These are phyloP conservation scores for Crocodylus rhombifer DNA, from an alignment of 2,797 vertebrate species.

Conservation along the genomic window DNA sequence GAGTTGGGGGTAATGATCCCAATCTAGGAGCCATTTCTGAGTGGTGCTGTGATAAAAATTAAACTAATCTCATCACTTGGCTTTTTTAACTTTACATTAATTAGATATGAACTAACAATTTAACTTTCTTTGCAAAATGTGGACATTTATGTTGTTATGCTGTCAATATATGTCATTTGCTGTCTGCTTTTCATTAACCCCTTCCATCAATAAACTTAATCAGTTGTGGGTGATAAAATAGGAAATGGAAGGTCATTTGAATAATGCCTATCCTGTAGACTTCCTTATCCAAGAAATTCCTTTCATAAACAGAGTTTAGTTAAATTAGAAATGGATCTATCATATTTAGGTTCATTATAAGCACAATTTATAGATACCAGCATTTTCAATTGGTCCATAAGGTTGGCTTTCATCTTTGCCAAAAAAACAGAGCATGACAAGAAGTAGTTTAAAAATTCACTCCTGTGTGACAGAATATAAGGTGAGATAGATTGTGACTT, in stretches of 20 bases:
- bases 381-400: too few species aligned
- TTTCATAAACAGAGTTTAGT: conserved; percentile 32
- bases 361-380: conserved; percentile 3
- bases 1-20: conserved; percentile 43
- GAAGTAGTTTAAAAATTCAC: background rate
- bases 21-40: conserved; percentile 15
- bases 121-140: conserved; percentile 18
- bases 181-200: conserved; percentile 50
- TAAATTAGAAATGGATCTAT: conserved; percentile 43
- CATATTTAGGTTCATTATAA: background rate
- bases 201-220: conserved; percentile 51
- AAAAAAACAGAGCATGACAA: too few species aligned
- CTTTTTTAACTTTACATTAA: conserved; percentile 41
- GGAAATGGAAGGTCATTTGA: conserved; percentile 49
- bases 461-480: background rate
- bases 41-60: conserved; percentile 31
- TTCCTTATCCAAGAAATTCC: conserved; percentile 3
- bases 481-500: background rate
- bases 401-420: too few species aligned
- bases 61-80: conserved; percentile 45
- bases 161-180: conserved; percentile 53
- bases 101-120: conserved; percentile 25
- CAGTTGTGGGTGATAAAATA: conserved; percentile 55
- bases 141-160: conserved; percentile 35
- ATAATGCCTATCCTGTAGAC: background rate